These are phyloP conservation scores for Pachyseris speciosa DNA, from an alignment of 64 coral and sea anemone genomes.

Conservation along the genomic window DNA sequence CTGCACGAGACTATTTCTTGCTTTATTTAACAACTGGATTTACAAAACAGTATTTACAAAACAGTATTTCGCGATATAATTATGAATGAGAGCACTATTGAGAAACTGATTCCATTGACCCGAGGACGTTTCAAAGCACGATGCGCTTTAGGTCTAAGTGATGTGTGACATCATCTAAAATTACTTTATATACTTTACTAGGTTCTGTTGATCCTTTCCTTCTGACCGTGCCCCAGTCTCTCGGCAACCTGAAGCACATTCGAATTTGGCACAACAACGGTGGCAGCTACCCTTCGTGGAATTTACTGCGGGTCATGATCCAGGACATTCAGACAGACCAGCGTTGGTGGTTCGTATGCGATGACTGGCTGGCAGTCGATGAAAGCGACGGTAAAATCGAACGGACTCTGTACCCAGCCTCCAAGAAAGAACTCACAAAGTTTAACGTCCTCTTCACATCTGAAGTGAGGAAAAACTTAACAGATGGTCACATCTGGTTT, in stretches of 20 bases:
- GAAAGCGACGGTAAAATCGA: not conserved
- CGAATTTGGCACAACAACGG: conserved; percentile 67
- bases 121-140: no score
- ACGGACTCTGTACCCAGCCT: conserved; percentile 1
- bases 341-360: conserved; percentile 46
- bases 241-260: conserved; percentile 10
- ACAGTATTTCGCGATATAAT: no score
- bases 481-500: conserved; percentile 69
- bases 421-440: conserved; percentile 22
- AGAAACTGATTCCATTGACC: no score
- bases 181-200: not conserved
- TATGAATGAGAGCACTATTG: no score
- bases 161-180: no score
- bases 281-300: conserved; percentile 60
- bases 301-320: conserved; percentile 31
- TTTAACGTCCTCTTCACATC: conserved; percentile 48
- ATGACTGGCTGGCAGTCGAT: conserved; percentile 69
- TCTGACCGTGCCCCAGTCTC: conserved; percentile 56
- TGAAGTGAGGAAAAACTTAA: conserved; percentile 47
- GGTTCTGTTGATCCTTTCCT: conserved; percentile 63
- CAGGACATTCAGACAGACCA: conserved; percentile 43
- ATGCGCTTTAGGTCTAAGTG: no score
- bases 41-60: no score
- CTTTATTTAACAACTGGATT: no score
- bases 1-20: no score